Conservation (phyloP, 2,113 vertebrate species). For the Oceanites oceanicus region DNA sequence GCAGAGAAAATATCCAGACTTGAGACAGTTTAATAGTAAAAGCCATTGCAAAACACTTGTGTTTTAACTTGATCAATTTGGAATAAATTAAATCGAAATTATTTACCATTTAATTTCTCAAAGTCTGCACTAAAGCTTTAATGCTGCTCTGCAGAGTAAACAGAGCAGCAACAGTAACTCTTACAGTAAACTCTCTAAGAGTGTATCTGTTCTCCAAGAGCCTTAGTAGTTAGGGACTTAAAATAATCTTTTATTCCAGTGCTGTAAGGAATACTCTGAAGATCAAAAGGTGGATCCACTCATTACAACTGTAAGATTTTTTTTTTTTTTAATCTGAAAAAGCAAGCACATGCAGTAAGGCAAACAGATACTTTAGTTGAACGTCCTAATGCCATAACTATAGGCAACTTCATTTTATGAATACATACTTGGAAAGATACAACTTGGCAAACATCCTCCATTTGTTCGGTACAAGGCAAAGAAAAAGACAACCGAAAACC, state of each 20-base stretch:
- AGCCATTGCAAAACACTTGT: not conserved
- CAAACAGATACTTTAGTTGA: not conserved
- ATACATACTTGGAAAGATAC: not conserved
- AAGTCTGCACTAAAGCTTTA: not conserved
- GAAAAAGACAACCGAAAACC: not conserved
- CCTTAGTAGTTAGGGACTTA: not conserved
- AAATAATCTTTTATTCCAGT: not conserved
- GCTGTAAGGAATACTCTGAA: not conserved
- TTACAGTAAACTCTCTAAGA: not conserved
- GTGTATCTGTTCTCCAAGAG: not conserved
- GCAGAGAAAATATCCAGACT: not conserved
- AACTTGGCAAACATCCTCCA: not conserved
- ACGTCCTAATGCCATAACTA: not conserved
- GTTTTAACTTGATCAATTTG: not conserved
- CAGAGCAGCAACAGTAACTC: not conserved
- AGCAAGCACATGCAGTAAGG: not conserved
- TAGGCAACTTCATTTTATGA: not conserved
- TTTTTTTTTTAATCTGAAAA: not conserved
- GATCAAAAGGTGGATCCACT: not conserved
- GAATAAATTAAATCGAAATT: not conserved
- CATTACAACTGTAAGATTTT: not conserved
- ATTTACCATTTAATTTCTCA: not conserved
- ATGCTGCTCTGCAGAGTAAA: not conserved
- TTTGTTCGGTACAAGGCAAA: not conserved
- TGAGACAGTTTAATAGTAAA: not conserved